Conservation (phyloP, 2,888 invertebrate species). For the Drosophila aldrichi region DNA sequence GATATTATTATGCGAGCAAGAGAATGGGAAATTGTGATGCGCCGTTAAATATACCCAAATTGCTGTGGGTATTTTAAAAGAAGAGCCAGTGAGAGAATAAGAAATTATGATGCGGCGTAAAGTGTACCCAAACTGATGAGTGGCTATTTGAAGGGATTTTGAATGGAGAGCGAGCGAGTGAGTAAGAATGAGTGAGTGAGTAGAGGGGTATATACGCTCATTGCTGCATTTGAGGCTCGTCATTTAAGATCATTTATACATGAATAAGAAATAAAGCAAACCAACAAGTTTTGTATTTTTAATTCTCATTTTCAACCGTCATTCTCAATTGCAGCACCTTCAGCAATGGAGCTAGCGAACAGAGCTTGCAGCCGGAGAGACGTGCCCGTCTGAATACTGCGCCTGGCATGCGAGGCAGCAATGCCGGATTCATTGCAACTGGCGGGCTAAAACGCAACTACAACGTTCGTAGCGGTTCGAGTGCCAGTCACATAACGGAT, state of each 20-base stretch:
- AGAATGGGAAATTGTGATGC: background rate
- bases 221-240: background rate
- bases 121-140: background rate
- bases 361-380: conserved; percentile 77
- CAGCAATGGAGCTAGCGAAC: conserved; percentile 84
- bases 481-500: conserved; percentile 83
- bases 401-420: conserved; percentile 78
- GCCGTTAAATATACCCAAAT: background rate
- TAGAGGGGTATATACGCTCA: background rate
- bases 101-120: background rate
- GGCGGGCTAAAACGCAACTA: conserved; percentile 78
- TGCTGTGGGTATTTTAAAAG: background rate
- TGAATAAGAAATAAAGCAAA: background rate
- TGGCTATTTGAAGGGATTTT: background rate
- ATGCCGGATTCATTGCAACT: conserved; percentile 51
- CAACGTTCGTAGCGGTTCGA: conserved; percentile 79
- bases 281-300: background rate
- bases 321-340: conserved; percentile 84
- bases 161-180: background rate
- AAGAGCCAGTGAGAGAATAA: background rate
- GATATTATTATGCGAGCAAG: too few species aligned
- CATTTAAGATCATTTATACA: background rate
- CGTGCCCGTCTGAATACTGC: conserved; percentile 84
- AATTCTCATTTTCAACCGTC: background rate
- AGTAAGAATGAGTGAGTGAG: background rate